phyloP scores from a whole-genome alignment of 64 coral and sea anemone genomes.

The Anthopleura sola region DNA sequence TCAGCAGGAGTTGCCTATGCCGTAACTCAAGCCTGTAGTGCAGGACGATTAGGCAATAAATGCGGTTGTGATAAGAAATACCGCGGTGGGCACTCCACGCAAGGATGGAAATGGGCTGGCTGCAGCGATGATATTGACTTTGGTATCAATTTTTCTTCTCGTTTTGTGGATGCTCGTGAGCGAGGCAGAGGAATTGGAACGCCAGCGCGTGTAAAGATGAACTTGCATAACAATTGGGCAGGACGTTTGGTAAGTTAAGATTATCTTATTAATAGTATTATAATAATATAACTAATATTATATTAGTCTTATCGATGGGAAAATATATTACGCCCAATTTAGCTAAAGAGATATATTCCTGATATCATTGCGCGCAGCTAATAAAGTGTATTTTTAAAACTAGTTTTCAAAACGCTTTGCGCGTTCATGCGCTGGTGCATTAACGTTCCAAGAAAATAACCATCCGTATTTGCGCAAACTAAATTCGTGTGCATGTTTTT shows the following conservation, averaged over 20 bases:
- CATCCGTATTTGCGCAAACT: too few relatives aligned
- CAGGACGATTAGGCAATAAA: constrained; percentile 62
- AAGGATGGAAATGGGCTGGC: constrained; percentile 83
- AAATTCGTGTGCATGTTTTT: not conserved
- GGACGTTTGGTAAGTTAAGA: constrained; percentile 71
- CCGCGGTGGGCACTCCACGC: constrained; percentile 28
- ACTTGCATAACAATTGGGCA: constrained; percentile 91
- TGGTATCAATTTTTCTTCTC: constrained; percentile 73
- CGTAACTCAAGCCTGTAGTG: constrained; percentile 79
- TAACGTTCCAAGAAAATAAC: too few relatives aligned
- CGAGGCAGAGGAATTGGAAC: constrained; percentile 59
- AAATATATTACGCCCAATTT: too few relatives aligned
- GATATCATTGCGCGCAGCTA: too few relatives aligned
- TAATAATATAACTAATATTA: too few relatives aligned
- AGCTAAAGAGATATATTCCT: too few relatives aligned
- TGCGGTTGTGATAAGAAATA: constrained; percentile 82
- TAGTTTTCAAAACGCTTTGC: too few relatives aligned
- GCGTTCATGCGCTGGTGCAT: too few relatives aligned
- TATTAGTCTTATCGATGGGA: too few relatives aligned
- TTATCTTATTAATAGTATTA: not conserved
- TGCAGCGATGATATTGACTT: constrained; percentile 90
- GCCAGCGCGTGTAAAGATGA: constrained; percentile 73
- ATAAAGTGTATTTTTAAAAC: too few relatives aligned
- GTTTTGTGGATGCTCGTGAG: constrained; percentile 89
- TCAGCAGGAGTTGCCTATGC: constrained; percentile 82